Base-by-base conservation (phyloP, 2,888 invertebrate genomes). In the Caenorhabditis sp. region DNA sequence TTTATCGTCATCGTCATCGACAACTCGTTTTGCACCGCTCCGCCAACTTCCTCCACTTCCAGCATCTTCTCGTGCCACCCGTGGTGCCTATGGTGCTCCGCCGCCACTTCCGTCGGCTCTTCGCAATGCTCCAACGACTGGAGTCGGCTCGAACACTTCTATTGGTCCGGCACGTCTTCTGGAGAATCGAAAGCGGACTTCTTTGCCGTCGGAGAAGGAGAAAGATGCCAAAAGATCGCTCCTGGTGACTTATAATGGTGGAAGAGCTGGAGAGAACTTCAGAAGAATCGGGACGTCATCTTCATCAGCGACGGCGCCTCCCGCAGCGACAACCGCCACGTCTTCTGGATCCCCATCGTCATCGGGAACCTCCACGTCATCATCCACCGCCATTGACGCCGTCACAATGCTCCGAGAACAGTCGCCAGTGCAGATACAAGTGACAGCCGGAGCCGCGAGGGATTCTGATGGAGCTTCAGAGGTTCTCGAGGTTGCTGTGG, bases 211-310 rank as follows among this genome's bases (percentile, higher is more conserved):
- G 5, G n/a, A 44, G 20, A 22, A 6, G 9, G 37, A 0, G 15
- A 28, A 3, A 5, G 15, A n/a, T 35, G 22, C 13, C 26, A 64
- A 76, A 50, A 15, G 68, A 8, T 9, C 55, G 20, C 47, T 55
- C 6, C 15, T 62, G 47, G 62, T 55, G 4, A 55, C 60, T 4
- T 69, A 69, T 15, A 69, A 77, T 24, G 69, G 77, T 20, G 77
- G 69, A 35, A 40, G 76, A 13, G 76, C 67, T 20, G 68, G 76
- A n/a, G 77, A 77, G 35, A 68, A 62, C 22, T 68, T 69, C 26
- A 40, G 35, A n/a, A 1, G 22, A 24, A 0, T 11, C 56, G 9
- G 32, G 32, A 32, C 32, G 4, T 32, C 32, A 32, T 32, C 32
- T 32, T 32, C 9, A 9, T 32, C 32, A 4, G 32, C 32, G 32